Conservation (phyloP, 2,888 invertebrate species). For the Lissocephala sabroskyi region DNA sequence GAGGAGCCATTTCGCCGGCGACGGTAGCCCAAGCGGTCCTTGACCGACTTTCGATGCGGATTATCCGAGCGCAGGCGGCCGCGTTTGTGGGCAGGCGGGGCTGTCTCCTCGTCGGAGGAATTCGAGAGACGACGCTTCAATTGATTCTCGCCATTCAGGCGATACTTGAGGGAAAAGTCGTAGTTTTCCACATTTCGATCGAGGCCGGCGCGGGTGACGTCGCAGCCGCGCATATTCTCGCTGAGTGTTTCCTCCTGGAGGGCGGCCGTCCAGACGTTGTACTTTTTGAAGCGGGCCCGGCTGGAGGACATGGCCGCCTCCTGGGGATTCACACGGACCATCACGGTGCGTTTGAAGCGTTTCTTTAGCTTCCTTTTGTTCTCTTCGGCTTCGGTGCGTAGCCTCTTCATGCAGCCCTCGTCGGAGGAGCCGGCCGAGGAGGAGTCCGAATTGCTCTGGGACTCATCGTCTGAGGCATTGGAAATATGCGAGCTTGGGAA, state of each 20-base stretch:
- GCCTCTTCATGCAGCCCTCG: slow-evolving; percentile 61
- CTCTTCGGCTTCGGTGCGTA: slow-evolving; percentile 37
- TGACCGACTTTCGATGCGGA: slow-evolving; percentile 35
- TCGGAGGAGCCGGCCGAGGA: slow-evolving; percentile 67
- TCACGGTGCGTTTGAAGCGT: slow-evolving; percentile 62
- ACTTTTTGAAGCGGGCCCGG: slow-evolving; percentile 76
- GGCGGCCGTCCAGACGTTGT: slow-evolving; percentile 84
- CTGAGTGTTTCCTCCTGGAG: slow-evolving; percentile 86
- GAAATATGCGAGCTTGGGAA: too few species aligned
- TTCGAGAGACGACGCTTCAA: slow-evolving; percentile 68
- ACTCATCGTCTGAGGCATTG: slow-evolving; percentile 48
- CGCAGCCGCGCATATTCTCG: slow-evolving; percentile 84
- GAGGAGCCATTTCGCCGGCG: slow-evolving; percentile 59
- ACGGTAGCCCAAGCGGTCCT: slow-evolving; percentile 56
- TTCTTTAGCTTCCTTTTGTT: slow-evolving; percentile 46
- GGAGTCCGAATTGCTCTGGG: slow-evolving; percentile 56
- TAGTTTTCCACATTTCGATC: slow-evolving; percentile 84
- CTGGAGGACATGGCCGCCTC: slow-evolving; percentile 43
- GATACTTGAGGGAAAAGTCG: slow-evolving; percentile 78
- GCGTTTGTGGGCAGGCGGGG: slow-evolving; percentile 59
- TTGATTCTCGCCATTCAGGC: slow-evolving; percentile 74
- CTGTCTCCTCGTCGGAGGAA: slow-evolving; percentile 60
- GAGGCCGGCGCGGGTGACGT: slow-evolving; percentile 79
- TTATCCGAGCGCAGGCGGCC: slow-evolving; percentile 29
- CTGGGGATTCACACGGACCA: slow-evolving; percentile 55